A percentile compares a stretch with the other conserved stretches of the same genome.
Evolutionary conservation across 2,113 vertebrate genomes (phyloP).

Genomic region (Delphinus delphis): DNA sequence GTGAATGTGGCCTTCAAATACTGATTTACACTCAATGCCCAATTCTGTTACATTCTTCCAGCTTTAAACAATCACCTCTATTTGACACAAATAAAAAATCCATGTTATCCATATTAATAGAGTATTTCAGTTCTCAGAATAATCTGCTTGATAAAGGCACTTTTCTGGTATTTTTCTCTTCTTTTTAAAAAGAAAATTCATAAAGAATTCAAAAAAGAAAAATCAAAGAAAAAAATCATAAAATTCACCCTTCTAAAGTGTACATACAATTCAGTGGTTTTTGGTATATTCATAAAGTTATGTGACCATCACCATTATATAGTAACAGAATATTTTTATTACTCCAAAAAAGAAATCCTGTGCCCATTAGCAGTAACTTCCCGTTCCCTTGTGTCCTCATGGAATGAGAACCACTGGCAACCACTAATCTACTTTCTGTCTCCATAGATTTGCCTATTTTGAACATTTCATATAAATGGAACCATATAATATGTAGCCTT

Average conservation of each 20-base stretch:
- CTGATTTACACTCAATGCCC: neutral
- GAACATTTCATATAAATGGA: neutral
- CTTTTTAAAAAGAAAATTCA: slow-evolving; percentile 30
- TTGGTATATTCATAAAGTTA: neutral
- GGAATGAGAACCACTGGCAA: neutral
- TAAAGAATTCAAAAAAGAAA: slow-evolving; percentile 3
- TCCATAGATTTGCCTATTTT: neutral
- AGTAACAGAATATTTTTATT: slow-evolving; percentile 14
- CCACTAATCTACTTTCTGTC: neutral
- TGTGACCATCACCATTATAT: neutral
- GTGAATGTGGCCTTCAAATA: neutral
- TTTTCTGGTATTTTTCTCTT: neutral
- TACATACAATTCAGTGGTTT: neutral
- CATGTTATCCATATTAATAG: neutral
- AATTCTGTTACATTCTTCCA: slow-evolving; percentile 10
- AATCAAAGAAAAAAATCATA: neutral
- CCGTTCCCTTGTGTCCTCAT: neutral
- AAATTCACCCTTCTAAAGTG: neutral
- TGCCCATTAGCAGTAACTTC: neutral
- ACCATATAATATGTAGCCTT: neutral
- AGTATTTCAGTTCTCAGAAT: neutral
- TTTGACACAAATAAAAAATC: slow-evolving; percentile 25
- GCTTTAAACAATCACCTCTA: neutral
- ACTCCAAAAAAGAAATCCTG: neutral
- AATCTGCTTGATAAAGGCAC: neutral